Evolutionary conservation across 30 jellyfish, hydroid and myxozoan species (phyloP), one percentile per base, ranked within the genome.

Genomic region (Turritopsis rubra): DNA sequence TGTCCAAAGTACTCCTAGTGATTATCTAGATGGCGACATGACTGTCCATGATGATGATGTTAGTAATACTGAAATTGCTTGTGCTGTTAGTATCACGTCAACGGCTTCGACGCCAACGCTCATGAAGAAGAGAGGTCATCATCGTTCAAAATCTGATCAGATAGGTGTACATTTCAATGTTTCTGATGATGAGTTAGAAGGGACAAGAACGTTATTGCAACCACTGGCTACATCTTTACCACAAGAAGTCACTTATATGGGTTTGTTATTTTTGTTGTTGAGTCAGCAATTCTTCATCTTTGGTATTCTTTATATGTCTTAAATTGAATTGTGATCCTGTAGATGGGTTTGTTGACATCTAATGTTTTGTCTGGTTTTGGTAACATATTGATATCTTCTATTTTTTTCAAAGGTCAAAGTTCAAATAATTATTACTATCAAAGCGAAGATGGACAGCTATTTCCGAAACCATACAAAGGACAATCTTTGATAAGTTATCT

Each of bases 391-490:
- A n/a, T n/a, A n/a, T n/a, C n/a, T n/a, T n/a, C n/a, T n/a, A n/a
- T n/a, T n/a, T n/a, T n/a, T n/a, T n/a, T 66, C 29, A 22, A 66
- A 22, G 60, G 24, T 23, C 82, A 23, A 74, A 31, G 60, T 82
- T n/a, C 82, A 28, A 41, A 25, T 24, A 26, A 70, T 71, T 30
- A 84, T 71, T 93, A 88, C 75, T 93, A 85, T 54, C 95, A 84
- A 54, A 89, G 85, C n/a, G 99, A 93, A 82, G 97, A 93, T 83
- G 99, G 96, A 3, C 83, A 83, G 74, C 75, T 93, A 87, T 88
- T 93, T 52, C 99, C 99, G 9, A 93, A 88, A 80, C 99, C 99
- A 7, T 88, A 93, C 81, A 84, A 93, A 86, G 99, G 99, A 8
- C 99, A 93, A 71, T 93, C 99, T 25, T 84, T 93, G 21, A 88